Base-by-base conservation (phyloP, 2,888 invertebrate species). In the Hofmannophila pseudospretella region DNA sequence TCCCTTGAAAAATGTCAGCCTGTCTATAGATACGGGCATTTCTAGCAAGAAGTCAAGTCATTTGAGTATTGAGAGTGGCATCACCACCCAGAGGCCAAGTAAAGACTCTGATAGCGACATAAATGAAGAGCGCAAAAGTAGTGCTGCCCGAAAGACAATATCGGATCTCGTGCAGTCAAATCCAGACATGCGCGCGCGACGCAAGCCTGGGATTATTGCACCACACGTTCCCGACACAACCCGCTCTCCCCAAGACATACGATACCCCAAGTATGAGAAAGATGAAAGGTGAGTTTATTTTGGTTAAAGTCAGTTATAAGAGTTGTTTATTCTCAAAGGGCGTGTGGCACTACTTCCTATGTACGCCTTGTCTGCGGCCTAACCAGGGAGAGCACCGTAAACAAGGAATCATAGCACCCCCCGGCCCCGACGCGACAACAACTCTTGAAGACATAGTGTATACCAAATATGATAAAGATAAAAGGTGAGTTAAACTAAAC, bases 281-380 rank as follows among this genome's bases (percentile, higher is more conserved):
- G 89, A 90, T 66, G 76, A 85, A 53, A 65, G 63, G 90, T 90
- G 74, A 84, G 84, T 63, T 29, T n/a, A n/a, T n/a, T n/a, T n/a
- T n/a, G n/a, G n/a, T n/a, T n/a, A n/a, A n/a, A n/a, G n/a, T n/a
- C n/a, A n/a, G n/a, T n/a, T n/a, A n/a, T n/a, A n/a, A n/a, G n/a
- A n/a, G n/a, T n/a, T n/a, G n/a, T n/a, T n/a, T n/a, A n/a, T n/a
- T n/a, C n/a, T n/a, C n/a, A n/a, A n/a, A n/a, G n/a, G n/a, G n/a
- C n/a, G n/a, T n/a, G n/a, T n/a, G n/a, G n/a, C n/a, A n/a, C n/a
- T n/a, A n/a, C n/a, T n/a, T n/a, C n/a, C n/a, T n/a, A n/a, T n/a
- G n/a, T n/a, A n/a, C 16, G 16, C 16, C 3, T 16, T 5, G 16
- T 16, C 16, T 4, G 16, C 16, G 16, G 16, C 16, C 3, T 16